A percentile compares a stretch with the other conserved stretches of the same genome.
Conservation (phyloP, 2,888 invertebrate genomes). For the Trimorus sp. region DNA sequence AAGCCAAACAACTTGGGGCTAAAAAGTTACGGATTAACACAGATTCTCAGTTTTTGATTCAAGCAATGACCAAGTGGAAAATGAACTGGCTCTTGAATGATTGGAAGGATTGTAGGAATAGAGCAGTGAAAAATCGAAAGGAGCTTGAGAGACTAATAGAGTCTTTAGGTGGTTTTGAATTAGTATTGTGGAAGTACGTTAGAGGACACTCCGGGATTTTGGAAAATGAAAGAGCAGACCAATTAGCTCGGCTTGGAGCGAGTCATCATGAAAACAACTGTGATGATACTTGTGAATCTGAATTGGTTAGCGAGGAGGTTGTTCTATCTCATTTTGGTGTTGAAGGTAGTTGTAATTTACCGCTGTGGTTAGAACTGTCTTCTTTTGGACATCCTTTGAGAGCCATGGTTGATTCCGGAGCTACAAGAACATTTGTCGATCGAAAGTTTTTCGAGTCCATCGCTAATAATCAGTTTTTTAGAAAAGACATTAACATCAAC, state of each 20-base stretch:
- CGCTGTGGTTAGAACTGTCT: too few species aligned
- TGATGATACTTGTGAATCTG: too few species aligned
- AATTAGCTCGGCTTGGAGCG: background rate
- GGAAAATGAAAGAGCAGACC: constrained; percentile 12
- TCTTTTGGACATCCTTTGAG: too few species aligned
- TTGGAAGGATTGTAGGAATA: constrained; percentile 17
- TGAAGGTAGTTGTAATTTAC: too few species aligned
- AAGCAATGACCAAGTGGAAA: constrained; percentile 15
- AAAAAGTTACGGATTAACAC: background rate
- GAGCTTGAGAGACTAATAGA: constrained; percentile 13
- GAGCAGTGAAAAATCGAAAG: constrained; percentile 1
- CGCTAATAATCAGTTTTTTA: too few species aligned
- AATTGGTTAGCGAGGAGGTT: too few species aligned
- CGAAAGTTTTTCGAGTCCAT: too few species aligned
- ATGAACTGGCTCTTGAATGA: constrained; percentile 3
- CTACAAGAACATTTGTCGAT: too few species aligned
- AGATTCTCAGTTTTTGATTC: constrained; percentile 23
- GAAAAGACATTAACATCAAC: background rate
- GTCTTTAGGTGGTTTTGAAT: background rate
- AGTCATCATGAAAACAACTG: too few species aligned
- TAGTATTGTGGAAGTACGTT: constrained; percentile 6
- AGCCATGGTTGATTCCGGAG: too few species aligned
- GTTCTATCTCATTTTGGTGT: too few species aligned
- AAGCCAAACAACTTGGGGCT: background rate
- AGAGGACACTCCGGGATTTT: constrained; percentile 14